Percentiles rank a stretch among this genome's conserved stretches.
Evolutionary conservation across 2,113 vertebrate genomes (phyloP).

Genomic region (Morone chrysops): DNA sequence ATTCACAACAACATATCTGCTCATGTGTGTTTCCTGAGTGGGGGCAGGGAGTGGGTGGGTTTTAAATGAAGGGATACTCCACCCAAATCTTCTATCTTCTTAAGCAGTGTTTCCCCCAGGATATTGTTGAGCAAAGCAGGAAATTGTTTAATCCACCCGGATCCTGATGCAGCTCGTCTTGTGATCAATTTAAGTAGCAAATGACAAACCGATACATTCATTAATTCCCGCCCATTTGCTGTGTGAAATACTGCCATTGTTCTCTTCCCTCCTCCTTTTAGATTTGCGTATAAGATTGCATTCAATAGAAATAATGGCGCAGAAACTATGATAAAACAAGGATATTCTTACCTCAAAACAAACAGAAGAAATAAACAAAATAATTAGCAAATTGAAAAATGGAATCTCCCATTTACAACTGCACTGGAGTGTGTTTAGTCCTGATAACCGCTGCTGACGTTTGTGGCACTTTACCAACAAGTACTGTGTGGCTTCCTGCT

Average conservation of each 20-base stretch:
- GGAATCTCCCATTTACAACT: neutral
- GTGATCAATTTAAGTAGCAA: constrained; percentile 1
- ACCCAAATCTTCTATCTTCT: neutral
- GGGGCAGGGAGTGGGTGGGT: neutral
- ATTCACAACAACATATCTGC: constrained; percentile 15
- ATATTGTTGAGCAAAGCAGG: neutral
- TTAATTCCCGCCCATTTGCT: neutral
- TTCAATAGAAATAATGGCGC: neutral
- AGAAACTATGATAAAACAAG: neutral
- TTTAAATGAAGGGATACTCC: neutral
- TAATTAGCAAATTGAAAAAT: too few species aligned
- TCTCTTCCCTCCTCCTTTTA: neutral
- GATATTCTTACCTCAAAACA: neutral
- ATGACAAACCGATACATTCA: neutral
- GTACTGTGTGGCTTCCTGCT: neutral
- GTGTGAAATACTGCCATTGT: neutral
- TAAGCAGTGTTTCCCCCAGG: neutral
- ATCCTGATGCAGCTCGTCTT: neutral
- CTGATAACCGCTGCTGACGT: neutral
- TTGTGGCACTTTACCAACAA: neutral
- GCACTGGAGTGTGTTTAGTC: neutral
- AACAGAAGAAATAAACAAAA: neutral
- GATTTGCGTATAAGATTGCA: neutral
- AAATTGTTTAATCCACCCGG: neutral
- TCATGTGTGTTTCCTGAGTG: constrained; percentile 4